Conservation (phyloP, 2,888 invertebrate genomes). For the Dasypolia templi region DNA sequence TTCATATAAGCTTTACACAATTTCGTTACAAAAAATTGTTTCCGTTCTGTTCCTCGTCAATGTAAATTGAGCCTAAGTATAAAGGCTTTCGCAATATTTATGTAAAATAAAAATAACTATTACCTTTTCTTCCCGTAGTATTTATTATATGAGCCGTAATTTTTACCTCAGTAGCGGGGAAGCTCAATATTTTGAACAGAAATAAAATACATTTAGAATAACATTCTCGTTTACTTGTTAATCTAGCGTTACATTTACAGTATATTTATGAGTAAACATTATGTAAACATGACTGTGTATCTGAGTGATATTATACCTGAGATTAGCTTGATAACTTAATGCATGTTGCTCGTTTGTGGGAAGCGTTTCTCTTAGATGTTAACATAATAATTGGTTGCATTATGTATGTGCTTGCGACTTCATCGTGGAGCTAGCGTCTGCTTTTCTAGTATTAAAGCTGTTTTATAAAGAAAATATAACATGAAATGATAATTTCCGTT, state of each 20-base stretch:
- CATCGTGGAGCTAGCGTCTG: constrained; percentile 7
- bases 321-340: constrained; percentile 51
- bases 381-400: constrained; percentile 60
- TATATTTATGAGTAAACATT: constrained; percentile 27
- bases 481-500: too few species aligned
- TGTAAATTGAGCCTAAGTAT: too few species aligned
- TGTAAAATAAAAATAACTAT: background rate
- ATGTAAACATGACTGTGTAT: constrained; percentile 51
- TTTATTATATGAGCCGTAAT: constrained; percentile 24
- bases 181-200: constrained; percentile 36
- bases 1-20: too few species aligned
- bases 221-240: constrained; percentile 32
- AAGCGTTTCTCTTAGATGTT: constrained; percentile 51
- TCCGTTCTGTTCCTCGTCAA: too few species aligned
- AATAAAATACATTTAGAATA: constrained; percentile 23
- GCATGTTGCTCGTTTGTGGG: constrained; percentile 34
- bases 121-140: background rate
- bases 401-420: constrained; percentile 37
- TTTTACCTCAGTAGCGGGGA: constrained; percentile 20
- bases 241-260: constrained; percentile 30
- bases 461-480: too few species aligned
- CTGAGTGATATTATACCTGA: constrained; percentile 57
- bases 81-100: too few species aligned
- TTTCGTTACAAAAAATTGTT: too few species aligned
- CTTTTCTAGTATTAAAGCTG: background rate